Base-by-base conservation (phyloP, 1,140 invertebrate genomes). In the Bicyclus anynana region DNA sequence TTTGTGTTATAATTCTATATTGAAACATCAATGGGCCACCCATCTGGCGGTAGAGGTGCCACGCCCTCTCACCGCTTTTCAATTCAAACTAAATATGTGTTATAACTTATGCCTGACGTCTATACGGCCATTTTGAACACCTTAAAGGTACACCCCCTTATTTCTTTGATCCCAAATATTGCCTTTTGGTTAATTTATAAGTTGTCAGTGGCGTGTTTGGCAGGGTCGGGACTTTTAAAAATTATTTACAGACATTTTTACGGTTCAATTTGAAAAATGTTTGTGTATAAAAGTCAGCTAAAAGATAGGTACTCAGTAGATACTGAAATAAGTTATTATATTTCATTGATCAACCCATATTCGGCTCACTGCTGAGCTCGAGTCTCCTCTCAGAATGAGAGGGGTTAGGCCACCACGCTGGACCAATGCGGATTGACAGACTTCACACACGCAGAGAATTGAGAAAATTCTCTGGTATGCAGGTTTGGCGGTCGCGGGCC, bases 1-100 rank as follows among this genome's bases (percentile, higher is more conserved):
- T 52, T 50, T 54, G 44, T 46, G 44, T 53, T 53, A 49, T 59
- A 59, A 52, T 48, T 52, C 42, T 35, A 59, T 47, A 38, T 21
- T 29, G 51, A 57, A 60, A 33, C 53, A 35, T 59, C 50, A 38
- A 53, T 46, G 57, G 82, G 80, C 80, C 82, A 85, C 82, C 80
- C 80, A 85, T 51, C 60, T 57, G 64, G 63, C 66, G 65, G 74
- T 80, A 76, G 69, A 56, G 13, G 44, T 33, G 64, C 69, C 74
- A 72, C 80, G 76, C 80, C 80, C 62, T 51, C 54, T 46, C 50
- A 65, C 70, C 71, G 75, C 68, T 69, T 64, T 70, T 72, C 71
- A 75, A 81, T 75, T 72, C 76, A 46, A 67, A 71, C 68, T 68
- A 68, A 74, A 73, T 40, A 59, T 59, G 57, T 53, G 42, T 53